Base-by-base conservation (phyloP, 2,888 invertebrate genomes). In the Lasioglossum marginatum region DNA sequence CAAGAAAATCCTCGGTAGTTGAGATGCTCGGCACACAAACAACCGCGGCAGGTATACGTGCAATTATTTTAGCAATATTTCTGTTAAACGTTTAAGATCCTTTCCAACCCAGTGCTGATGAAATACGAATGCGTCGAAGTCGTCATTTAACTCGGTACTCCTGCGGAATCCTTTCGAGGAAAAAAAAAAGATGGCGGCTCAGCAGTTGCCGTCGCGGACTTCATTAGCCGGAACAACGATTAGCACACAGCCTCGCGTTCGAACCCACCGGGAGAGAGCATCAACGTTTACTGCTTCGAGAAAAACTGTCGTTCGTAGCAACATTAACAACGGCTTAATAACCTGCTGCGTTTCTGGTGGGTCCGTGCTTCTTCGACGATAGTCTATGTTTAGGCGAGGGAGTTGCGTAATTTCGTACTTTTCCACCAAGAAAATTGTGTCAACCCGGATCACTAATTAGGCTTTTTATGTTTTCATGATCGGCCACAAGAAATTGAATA, bases 251-350 rank as follows among this genome's bases (percentile, higher is more conserved):
- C 23, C 23, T 14, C 27, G 57, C 14, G 19, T 45, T 23, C 60
- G 43, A 70, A 66, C 40, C 52, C 31, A n/a, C 43, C 10, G 12
- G 8, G 31, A 52, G 52, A 52, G n/a, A 10, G 27, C 57, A 63
- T 66, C 37, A 63, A 79, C 34, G 60, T 82, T 79, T 73, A 82
- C 52, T 0, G 73, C 73, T 75, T 48, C 52, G 23, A 75, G 72
- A 73, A 81, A 85, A 85, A 68, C 57, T 48, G 37, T 37, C 52
- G 52, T 77, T 74, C 60, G 52, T 66, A 66, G 23, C 73, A 82
- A 82, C 71, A 27, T 76, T 71, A 76, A 83, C 73, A 83, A 79
- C 77, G 48, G 66, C 77, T 87, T 79, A 79, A 80, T 79, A 79
- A 77, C 75, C 48, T 23, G 70, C 45, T 52, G 60, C 63, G 78